A percentile compares a stretch with the other conserved stretches of the same genome.
phyloP scores from a whole-genome alignment of 2,113 vertebrate genomes.

The Corythornis vintsioides region DNA sequence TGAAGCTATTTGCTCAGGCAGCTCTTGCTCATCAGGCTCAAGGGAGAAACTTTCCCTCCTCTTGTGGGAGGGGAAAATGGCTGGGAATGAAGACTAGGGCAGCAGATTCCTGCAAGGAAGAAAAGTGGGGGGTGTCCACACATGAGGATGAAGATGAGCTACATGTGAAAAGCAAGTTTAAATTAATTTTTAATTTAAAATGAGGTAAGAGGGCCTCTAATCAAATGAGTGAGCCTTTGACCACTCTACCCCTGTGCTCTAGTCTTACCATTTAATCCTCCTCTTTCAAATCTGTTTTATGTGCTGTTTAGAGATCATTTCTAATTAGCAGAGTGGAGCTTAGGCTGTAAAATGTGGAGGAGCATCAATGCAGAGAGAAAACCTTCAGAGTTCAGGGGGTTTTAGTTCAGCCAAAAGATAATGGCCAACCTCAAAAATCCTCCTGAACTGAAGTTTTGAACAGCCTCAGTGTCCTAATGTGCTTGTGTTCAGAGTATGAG shows the following conservation, averaged over 20 bases:
- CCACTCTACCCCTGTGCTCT: not conserved
- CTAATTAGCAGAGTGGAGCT: not conserved
- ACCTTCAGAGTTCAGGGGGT: not conserved
- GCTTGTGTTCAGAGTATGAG: not conserved
- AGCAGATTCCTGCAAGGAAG: not conserved
- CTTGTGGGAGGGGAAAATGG: not conserved
- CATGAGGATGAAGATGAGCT: not conserved
- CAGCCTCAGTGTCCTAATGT: not conserved
- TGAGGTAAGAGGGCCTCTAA: not conserved
- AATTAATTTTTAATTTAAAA: not conserved
- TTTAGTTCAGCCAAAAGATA: not conserved
- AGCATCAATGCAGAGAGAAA: not conserved
- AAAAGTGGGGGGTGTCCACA: accelerated
- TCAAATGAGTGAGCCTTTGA: not conserved
- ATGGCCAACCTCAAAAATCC: not conserved
- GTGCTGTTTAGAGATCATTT: not conserved
- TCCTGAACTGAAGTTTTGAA: not conserved
- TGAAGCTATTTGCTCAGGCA: not conserved
- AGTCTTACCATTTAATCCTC: not conserved
- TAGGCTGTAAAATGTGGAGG: not conserved
- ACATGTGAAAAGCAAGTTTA: not conserved
- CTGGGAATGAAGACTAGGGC: not conserved
- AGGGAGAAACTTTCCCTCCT: not conserved
- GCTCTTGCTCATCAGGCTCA: not conserved
- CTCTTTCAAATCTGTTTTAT: not conserved